phyloP scores from a whole-genome alignment of 23 tunicate species.

The Trididemnum nubilum region DNA sequence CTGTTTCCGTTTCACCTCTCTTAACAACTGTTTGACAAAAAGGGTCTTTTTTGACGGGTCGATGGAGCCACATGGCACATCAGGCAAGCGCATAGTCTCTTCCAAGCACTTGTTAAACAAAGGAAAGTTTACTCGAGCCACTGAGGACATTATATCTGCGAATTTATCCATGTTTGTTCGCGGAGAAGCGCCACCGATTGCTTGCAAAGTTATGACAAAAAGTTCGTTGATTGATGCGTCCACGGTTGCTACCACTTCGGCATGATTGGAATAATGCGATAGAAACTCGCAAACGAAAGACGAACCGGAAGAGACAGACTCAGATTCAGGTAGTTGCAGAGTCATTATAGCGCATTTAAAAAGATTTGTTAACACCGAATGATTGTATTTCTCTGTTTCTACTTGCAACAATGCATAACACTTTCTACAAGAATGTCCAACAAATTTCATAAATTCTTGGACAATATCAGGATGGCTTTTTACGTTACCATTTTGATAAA shows the following conservation, averaged over 20 bases:
- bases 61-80: slow-evolving; percentile 46
- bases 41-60: slow-evolving; percentile 28
- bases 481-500: slow-evolving; percentile 38
- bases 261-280: neutral
- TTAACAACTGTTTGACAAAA: slow-evolving; percentile 40
- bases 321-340: slow-evolving; percentile 56
- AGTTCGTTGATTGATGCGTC: slow-evolving; percentile 44
- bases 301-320: slow-evolving; percentile 60
- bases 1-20: slow-evolving; percentile 43
- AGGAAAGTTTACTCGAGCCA: slow-evolving; percentile 32
- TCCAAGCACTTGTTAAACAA: slow-evolving; percentile 44
- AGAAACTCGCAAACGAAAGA: slow-evolving; percentile 53
- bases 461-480: slow-evolving; percentile 69
- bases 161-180: slow-evolving; percentile 70
- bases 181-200: slow-evolving; percentile 79
- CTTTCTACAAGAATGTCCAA: slow-evolving; percentile 44
- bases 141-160: slow-evolving; percentile 70
- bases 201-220: slow-evolving; percentile 31
- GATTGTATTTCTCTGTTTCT: neutral
- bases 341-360: slow-evolving; percentile 68
- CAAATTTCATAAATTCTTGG: slow-evolving; percentile 58
- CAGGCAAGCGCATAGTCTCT: slow-evolving; percentile 23
- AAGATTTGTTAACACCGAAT: slow-evolving; percentile 7
- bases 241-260: slow-evolving; percentile 22
- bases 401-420: slow-evolving; percentile 18